Evolutionary conservation across 2,113 vertebrate genomes (phyloP).

Genomic region (Colistium nudipinnis): DNA sequence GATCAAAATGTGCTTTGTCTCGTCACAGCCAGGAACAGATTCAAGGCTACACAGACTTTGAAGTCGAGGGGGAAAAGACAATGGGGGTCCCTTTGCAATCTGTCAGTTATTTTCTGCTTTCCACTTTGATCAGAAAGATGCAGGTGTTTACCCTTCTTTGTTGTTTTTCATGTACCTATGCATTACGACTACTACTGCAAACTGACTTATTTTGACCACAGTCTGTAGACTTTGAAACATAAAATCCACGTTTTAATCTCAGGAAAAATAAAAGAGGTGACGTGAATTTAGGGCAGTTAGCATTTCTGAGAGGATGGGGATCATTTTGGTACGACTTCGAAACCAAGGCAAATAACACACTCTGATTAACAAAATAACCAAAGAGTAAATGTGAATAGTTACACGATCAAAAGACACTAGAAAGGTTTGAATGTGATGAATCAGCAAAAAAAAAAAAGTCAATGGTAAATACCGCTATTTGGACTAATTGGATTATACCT

Average conservation of each 20-base stretch:
- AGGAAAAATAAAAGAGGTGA: not conserved
- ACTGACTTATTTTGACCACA: not conserved
- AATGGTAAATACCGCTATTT: too few relatives aligned
- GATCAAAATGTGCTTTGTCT: constrained; percentile 30
- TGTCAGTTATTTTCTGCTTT: constrained; percentile 15
- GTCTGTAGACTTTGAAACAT: too few relatives aligned
- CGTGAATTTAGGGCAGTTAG: not conserved
- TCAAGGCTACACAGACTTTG: constrained; percentile 34
- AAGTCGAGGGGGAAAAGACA: constrained; percentile 50
- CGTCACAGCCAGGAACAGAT: constrained; percentile 45
- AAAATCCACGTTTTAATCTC: not conserved
- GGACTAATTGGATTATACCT: too few relatives aligned
- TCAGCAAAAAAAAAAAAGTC: too few relatives aligned
- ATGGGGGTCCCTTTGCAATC: constrained; percentile 33
- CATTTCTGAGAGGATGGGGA: not conserved
- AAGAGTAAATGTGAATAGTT: constrained; percentile 2
- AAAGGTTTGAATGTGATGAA: constrained; percentile 5
- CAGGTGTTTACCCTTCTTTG: constrained; percentile 20
- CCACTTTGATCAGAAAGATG: constrained; percentile 13
- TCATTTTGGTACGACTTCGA: constrained; percentile 6
- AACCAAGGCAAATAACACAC: not conserved
- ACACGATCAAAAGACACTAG: not conserved
- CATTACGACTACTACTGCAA: not conserved
- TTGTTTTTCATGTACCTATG: constrained; percentile 3
- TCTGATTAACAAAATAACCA: not conserved